phyloP scores from a whole-genome alignment of 2,888 invertebrate genomes.

The Gibbula magus region DNA sequence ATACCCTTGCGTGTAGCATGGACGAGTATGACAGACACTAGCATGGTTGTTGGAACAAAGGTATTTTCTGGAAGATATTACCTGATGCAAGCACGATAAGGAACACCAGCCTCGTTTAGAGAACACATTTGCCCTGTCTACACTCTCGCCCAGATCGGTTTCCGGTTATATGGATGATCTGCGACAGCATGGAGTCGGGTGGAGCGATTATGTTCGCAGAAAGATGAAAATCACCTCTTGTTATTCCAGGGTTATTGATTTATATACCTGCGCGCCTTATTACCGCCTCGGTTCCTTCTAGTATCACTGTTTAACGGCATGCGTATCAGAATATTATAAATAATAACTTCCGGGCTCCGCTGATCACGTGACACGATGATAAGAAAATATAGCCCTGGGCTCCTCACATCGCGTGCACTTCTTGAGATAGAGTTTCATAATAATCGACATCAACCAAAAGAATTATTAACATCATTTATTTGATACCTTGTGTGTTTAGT shows the following conservation, averaged over 20 bases:
- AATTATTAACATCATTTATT: conserved; percentile 5
- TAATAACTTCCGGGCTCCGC: background rate
- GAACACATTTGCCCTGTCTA: background rate
- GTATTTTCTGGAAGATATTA: background rate
- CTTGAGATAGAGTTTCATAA: background rate
- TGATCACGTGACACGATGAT: background rate
- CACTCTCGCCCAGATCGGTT: background rate
- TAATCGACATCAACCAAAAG: background rate
- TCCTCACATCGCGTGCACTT: background rate
- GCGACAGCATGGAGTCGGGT: background rate
- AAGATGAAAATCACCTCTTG: conserved; percentile 18
- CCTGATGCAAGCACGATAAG: background rate
- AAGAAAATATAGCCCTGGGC: background rate
- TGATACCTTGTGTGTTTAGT: too few species aligned
- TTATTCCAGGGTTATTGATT: conserved; percentile 4
- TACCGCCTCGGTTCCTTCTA: background rate
- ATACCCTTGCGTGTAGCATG: background rate
- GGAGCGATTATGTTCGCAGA: background rate
- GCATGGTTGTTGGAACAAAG: background rate
- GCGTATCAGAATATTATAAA: conserved; percentile 8
- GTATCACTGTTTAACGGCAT: conserved; percentile 7
- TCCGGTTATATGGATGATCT: conserved; percentile 1
- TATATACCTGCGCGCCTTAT: background rate
- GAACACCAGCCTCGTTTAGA: background rate
- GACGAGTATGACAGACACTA: background rate